Percentiles rank a stretch among this genome's conserved stretches.
Conservation (phyloP, 23 tunicate genomes). For the Styela clava region DNA sequence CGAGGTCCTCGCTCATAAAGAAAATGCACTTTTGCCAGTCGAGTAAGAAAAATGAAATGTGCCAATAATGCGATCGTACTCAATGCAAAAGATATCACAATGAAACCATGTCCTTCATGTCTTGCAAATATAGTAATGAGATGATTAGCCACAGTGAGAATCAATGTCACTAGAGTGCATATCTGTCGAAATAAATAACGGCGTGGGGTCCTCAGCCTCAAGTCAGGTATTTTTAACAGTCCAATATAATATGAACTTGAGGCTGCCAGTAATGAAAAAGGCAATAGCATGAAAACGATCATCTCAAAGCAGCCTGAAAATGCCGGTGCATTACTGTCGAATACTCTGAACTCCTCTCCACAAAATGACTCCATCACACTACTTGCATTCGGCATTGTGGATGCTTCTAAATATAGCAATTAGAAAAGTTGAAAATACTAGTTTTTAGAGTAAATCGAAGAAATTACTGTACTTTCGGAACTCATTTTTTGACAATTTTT, state of each 20-base stretch:
- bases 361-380: conserved; percentile 30
- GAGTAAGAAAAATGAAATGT: conserved; percentile 56
- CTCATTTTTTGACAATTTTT: too few relatives aligned
- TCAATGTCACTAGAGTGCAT: conserved; percentile 41
- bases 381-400: neutral
- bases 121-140: conserved; percentile 46
- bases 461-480: too few relatives aligned
- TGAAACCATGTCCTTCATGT: conserved; percentile 27
- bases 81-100: conserved; percentile 33
- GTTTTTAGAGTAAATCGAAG: too few relatives aligned
- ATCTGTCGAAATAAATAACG: conserved; percentile 45
- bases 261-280: conserved; percentile 52
- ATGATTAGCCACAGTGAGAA: conserved; percentile 34
- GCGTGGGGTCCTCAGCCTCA: conserved; percentile 32
- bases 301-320: conserved; percentile 83
- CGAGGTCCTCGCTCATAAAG: conserved; percentile 67
- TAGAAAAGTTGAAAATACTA: too few relatives aligned
- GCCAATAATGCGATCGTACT: conserved; percentile 33
- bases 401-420: neutral
- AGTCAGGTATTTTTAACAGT: conserved; percentile 66
- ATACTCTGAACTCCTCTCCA: conserved; percentile 43
- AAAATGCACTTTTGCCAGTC: conserved; percentile 76
- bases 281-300: conserved; percentile 44
- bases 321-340: conserved; percentile 22
- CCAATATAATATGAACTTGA: conserved; percentile 77